phyloP scores from a whole-genome alignment of 2,888 invertebrate species.

The Trichopria drosophilae region DNA sequence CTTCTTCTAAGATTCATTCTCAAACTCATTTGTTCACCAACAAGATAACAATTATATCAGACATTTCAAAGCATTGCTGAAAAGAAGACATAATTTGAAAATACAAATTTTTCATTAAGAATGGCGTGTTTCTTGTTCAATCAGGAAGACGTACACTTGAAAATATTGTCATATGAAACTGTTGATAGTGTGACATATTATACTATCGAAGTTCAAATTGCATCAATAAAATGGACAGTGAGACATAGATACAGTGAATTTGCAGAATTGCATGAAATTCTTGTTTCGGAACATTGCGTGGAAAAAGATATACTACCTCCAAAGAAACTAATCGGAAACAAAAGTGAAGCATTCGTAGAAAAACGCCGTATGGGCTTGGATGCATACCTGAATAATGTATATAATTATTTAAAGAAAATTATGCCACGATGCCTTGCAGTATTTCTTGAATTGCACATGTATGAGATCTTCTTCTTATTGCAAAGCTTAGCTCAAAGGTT shows the following conservation, averaged over 20 bases:
- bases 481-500: slow-evolving; percentile 80
- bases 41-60: too few species aligned
- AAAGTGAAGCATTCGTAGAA: slow-evolving; percentile 84
- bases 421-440: slow-evolving; percentile 81
- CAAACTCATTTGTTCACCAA: too few species aligned
- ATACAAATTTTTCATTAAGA: slow-evolving; percentile 31
- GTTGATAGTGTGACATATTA: slow-evolving; percentile 74
- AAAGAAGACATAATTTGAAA: too few species aligned
- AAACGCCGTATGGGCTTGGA: slow-evolving; percentile 79
- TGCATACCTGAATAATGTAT: slow-evolving; percentile 76
- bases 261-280: slow-evolving; percentile 79
- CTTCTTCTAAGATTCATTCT: too few species aligned
- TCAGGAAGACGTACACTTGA: slow-evolving; percentile 68
- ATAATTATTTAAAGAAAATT: slow-evolving; percentile 74
- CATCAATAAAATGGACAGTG: slow-evolving; percentile 79
- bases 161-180: slow-evolving; percentile 68
- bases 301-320: slow-evolving; percentile 87
- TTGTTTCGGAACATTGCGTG: slow-evolving; percentile 79
- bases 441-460: slow-evolving; percentile 86
- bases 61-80: too few species aligned
- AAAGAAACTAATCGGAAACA: slow-evolving; percentile 90
- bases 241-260: slow-evolving; percentile 89
- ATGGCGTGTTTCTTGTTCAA: slow-evolving; percentile 79
- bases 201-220: slow-evolving; percentile 71
- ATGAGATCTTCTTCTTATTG: slow-evolving; percentile 85